A percentile compares a stretch with the other conserved stretches of the same genome.
Conservation (phyloP, 1,140 invertebrate species). For the Leptonema lineaticorne region DNA sequence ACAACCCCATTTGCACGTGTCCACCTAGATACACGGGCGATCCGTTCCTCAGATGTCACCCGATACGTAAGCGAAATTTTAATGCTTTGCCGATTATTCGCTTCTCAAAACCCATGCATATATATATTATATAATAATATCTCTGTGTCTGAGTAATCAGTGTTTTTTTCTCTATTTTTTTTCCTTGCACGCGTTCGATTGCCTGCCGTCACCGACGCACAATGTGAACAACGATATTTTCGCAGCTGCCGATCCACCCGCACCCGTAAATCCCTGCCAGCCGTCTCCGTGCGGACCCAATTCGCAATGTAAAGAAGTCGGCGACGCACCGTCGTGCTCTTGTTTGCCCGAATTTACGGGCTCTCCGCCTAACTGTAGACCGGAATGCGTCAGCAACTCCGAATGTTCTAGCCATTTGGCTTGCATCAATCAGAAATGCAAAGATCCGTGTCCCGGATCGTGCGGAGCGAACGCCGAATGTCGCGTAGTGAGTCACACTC, state of each 20-base stretch:
- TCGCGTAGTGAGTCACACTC: conserved; percentile 71
- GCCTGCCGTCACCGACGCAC: neutral
- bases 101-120: too few species aligned
- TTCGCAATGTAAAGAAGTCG: conserved; percentile 64
- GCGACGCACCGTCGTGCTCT: conserved; percentile 61
- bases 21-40: conserved; percentile 69
- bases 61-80: conserved; percentile 69
- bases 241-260: conserved; percentile 47
- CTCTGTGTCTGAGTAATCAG: neutral
- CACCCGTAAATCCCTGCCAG: conserved; percentile 62
- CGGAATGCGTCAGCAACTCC: conserved; percentile 65
- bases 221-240: conserved; percentile 44
- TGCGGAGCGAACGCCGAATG: conserved; percentile 74
- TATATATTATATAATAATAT: too few species aligned
- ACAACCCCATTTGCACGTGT: conserved; percentile 72
- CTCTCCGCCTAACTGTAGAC: conserved; percentile 65
- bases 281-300: conserved; percentile 78
- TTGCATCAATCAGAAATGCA: conserved; percentile 65
- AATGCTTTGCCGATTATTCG: too few species aligned
- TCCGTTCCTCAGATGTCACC: conserved; percentile 66
- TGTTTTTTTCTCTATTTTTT: neutral
- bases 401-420: conserved; percentile 63
- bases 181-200: neutral
- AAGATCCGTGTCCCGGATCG: conserved; percentile 72
- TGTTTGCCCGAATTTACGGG: conserved; percentile 64